Evolutionary conservation across 2,797 vertebrate genomes (phyloP).

Genomic region (Gallinago solitaria): DNA sequence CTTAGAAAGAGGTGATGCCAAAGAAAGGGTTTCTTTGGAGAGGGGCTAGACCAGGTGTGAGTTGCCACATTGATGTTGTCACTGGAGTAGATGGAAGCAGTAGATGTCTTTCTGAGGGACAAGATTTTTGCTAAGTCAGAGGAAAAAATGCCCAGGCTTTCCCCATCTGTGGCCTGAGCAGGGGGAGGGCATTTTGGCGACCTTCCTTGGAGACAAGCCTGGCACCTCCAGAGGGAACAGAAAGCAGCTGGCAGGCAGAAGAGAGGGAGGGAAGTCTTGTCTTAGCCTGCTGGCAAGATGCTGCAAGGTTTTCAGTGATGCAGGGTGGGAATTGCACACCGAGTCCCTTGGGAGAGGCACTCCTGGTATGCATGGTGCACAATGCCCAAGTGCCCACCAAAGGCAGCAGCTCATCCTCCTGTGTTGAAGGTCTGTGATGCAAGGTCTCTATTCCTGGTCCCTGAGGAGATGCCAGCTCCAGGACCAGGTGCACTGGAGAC

Average conservation of each 20-base stretch:
- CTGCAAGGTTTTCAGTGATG: neutral
- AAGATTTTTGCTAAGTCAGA: neutral
- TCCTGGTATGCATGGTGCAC: too few species aligned
- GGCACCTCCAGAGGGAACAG: neutral
- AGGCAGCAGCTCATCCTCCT: neutral
- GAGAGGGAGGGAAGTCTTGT: neutral
- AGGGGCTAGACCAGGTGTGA: neutral
- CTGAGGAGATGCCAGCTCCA: neutral
- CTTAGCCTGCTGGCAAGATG: neutral
- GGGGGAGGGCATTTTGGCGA: neutral
- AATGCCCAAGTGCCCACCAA: neutral
- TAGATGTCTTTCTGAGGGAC: neutral
- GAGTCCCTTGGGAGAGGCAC: fast-evolving
- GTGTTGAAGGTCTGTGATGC: too few species aligned
- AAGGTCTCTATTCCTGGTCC: too few species aligned
- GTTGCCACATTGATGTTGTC: neutral
- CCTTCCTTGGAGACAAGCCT: neutral
- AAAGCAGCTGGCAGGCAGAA: neutral
- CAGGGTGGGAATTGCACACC: neutral
- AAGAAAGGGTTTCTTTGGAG: neutral
- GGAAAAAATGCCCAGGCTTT: neutral
- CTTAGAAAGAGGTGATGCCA: neutral
- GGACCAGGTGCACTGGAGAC: neutral
- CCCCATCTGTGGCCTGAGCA: neutral
- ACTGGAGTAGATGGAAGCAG: neutral